phyloP scores from a whole-genome alignment of 2,113 vertebrate species.

The Cairina moschata region DNA sequence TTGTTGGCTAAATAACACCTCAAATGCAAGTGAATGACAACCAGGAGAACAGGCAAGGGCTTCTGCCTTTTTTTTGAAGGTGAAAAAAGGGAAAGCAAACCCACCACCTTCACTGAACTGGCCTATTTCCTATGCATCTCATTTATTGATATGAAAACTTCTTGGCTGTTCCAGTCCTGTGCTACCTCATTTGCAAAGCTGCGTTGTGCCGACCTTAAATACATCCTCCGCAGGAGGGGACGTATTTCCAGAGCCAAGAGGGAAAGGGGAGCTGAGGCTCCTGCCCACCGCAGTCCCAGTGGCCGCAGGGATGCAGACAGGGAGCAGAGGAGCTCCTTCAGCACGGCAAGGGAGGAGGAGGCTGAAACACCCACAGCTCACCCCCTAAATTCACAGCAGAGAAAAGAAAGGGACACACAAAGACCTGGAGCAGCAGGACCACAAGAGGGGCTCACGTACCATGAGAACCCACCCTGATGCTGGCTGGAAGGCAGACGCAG shows the following conservation, averaged over 20 bases:
- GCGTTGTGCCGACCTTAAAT: not conserved
- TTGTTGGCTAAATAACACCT: not conserved
- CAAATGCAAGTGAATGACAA: not conserved
- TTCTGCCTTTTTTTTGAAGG: not conserved
- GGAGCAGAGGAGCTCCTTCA: not conserved
- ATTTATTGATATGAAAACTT: not conserved
- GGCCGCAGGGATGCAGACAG: not conserved
- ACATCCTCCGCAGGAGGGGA: accelerated
- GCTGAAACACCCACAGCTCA: not conserved
- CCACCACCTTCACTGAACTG: not conserved
- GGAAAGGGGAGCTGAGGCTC: not conserved
- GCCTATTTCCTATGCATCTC: not conserved
- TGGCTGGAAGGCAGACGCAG: not conserved
- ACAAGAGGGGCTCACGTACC: accelerated
- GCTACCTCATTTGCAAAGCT: not conserved
- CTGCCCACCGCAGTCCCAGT: accelerated
- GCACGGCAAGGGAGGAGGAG: not conserved
- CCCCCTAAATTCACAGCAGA: not conserved
- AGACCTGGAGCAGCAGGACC: not conserved
- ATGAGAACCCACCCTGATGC: not conserved
- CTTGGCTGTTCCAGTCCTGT: not conserved
- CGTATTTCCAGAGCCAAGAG: accelerated
- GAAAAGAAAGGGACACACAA: not conserved
- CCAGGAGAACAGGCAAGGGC: not conserved
- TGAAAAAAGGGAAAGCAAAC: not conserved